Evolutionary conservation across 2,888 invertebrate species (phyloP), one percentile per base, ranked within the genome.

Genomic region (Nebria salina): DNA sequence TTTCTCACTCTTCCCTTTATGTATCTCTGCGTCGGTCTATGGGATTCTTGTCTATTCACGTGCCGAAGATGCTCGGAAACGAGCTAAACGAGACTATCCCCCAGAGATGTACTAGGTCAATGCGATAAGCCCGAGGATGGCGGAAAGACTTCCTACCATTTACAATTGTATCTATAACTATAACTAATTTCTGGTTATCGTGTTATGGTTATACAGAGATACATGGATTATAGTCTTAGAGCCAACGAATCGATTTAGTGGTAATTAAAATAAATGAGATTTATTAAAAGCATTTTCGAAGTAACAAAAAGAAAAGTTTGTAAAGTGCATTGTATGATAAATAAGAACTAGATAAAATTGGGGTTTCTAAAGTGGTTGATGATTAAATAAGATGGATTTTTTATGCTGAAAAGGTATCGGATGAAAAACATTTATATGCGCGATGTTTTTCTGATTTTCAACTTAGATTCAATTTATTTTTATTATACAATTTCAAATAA

Each of bases 41-140:
- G 25, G n/a, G 66, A 66, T 20, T 66, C n/a, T 66, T 25, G 66
- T 66, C 66, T 66, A 54, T 66, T 15, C 66, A 66, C 66, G 66
- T 66, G 25, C 66, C 15, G 15, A 25, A 25, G 34, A 11, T 25
- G 34, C 70, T 13, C 70, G 70, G 70, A 70, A 70, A 70, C 70
- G 25, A 54, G 54, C 54, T 54, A 54, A 54, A 54, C 54, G 54
- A 54, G 54, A 54, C 54, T 7, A 54, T 54, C 54, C 54, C 54
- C 54, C 54, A 54, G 54, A 13, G 54, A 54, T 13, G 54, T 54
- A 54, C 54, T 54, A 54, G 54, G 54, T 54, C 54, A 54, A 54
- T 54, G 54, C 54, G 54, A 54, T 54, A 54, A 54, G 54, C 54
- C 54, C 54, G 54, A 13, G 54, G 54, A 54, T 11, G 54, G 54